These are phyloP conservation scores for Pluvialis apricaria DNA, from an alignment of 2,113 vertebrate genomes.

Conservation along the genomic window DNA sequence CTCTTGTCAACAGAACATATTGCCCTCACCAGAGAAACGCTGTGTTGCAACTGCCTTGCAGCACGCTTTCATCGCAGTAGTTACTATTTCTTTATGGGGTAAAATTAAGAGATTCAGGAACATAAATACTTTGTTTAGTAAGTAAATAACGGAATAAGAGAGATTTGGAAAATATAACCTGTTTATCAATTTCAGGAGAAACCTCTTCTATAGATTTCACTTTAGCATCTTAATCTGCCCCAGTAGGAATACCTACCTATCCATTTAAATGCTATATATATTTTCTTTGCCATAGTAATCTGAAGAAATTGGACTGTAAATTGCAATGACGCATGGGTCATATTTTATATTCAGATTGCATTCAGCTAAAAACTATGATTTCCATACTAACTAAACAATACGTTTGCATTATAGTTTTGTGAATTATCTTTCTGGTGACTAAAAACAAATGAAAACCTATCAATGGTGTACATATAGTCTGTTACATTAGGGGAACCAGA, in stretches of 20 bases:
- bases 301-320: background rate
- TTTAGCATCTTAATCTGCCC: background rate
- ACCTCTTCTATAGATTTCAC: background rate
- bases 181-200: background rate
- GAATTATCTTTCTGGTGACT: background rate
- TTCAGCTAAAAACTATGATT: background rate
- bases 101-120: background rate
- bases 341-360: background rate
- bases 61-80: background rate
- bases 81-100: background rate
- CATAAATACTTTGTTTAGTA: background rate
- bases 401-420: background rate
- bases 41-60: background rate
- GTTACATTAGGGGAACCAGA: background rate
- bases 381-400: background rate
- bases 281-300: background rate
- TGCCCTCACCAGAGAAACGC: background rate
- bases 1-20: background rate
- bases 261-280: background rate
- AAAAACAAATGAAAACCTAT: background rate
- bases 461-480: rapidly evolving
- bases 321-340: background rate
- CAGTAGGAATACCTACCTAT: background rate
- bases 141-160: background rate
- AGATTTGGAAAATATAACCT: background rate